Percentiles rank a stretch among this genome's conserved stretches.
Conservation (phyloP, 1,140 invertebrate species). For the Panagrolaimus sp. region DNA sequence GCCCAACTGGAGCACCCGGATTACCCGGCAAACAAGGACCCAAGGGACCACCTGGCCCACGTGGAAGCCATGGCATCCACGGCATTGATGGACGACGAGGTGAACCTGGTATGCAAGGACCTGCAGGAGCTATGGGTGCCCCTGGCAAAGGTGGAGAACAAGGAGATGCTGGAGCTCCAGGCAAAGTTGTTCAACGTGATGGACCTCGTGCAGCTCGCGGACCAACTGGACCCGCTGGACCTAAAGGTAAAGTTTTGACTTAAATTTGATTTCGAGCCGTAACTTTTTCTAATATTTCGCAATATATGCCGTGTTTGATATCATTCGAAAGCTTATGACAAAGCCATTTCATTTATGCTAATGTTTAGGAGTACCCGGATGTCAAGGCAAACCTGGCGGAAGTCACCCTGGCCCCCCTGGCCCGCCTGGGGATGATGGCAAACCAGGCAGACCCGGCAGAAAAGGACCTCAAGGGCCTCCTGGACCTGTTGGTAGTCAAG, state of each 20-base stretch:
- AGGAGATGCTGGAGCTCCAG: constrained; percentile 5
- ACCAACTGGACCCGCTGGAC: background rate
- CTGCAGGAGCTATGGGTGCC: background rate
- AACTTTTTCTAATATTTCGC: constrained; percentile 32
- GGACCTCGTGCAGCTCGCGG: background rate
- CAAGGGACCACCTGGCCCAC: constrained; percentile 39
- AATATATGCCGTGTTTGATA: constrained; percentile 26
- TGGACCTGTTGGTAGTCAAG: constrained; percentile 32
- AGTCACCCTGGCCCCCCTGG: constrained; percentile 44
- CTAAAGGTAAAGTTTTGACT: background rate
- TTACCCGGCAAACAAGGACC: constrained; percentile 42
- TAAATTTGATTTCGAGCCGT: constrained; percentile 1
- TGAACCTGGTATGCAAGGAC: constrained; percentile 27
- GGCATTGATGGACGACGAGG: constrained; percentile 41
- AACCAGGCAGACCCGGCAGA: constrained; percentile 33
- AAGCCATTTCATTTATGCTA: background rate
- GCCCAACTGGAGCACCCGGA: constrained; percentile 54
- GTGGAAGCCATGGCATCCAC: constrained; percentile 36
- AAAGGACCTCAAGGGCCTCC: constrained; percentile 33
- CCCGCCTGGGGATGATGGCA: constrained; percentile 51
- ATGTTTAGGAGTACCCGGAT: background rate
- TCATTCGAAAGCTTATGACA: background rate
- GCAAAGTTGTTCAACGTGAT: background rate
- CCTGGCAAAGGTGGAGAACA: background rate
- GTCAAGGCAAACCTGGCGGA: background rate